phyloP scores from a whole-genome alignment of 2,113 vertebrate species.

The Anoura caudifer region DNA sequence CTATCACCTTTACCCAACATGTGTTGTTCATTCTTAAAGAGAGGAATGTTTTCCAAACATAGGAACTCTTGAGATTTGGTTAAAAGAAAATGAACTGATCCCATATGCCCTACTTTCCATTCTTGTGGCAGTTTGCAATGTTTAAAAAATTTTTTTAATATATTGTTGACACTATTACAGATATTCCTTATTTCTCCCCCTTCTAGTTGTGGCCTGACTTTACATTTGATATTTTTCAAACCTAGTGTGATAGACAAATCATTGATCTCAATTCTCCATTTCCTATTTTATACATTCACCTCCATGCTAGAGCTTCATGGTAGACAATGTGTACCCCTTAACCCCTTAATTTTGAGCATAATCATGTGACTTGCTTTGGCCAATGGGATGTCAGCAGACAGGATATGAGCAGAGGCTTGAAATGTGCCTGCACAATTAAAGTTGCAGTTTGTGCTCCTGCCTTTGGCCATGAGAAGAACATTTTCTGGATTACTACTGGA shows the following conservation, averaged over 20 bases:
- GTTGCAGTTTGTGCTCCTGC: not conserved
- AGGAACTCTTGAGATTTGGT: not conserved
- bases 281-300: not conserved
- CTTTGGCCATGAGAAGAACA: not conserved
- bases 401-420: not conserved
- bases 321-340: not conserved
- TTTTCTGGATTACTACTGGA: not conserved
- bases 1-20: not conserved
- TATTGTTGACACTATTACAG: no score
- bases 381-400: not conserved
- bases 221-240: not conserved
- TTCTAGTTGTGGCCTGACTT: not conserved
- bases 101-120: not conserved
- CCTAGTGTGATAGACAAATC: not conserved
- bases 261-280: not conserved
- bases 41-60: not conserved
- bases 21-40: not conserved
- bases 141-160: not conserved
- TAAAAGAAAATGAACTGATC: not conserved
- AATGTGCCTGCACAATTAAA: not conserved
- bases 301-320: not conserved
- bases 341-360: not conserved
- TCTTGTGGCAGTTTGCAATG: not conserved
- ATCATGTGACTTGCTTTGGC: not conserved
- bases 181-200: no score